Conservation (phyloP, 1,140 invertebrate species). For the Ostrea denselamellosa region DNA sequence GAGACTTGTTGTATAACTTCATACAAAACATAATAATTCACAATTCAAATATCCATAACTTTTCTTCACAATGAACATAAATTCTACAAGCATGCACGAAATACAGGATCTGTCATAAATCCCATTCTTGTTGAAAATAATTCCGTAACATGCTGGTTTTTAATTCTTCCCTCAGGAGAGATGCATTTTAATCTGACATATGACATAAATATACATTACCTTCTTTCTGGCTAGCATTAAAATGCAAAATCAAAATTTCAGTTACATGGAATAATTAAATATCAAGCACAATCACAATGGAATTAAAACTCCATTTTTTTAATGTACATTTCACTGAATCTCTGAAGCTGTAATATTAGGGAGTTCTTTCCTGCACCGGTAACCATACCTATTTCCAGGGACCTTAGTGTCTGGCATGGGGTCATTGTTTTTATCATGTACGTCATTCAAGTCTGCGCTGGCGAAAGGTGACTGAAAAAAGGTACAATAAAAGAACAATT, state of each 20-base stretch:
- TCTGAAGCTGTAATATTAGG: no score
- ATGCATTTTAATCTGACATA: background rate
- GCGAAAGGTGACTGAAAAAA: conserved; percentile 82
- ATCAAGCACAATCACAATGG: background rate
- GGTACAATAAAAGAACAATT: background rate
- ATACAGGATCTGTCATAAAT: no score
- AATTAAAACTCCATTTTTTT: no score
- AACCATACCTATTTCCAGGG: background rate
- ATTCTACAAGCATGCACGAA: background rate
- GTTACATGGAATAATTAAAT: background rate
- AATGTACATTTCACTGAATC: no score
- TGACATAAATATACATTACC: conserved; percentile 28
- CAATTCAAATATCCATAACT: no score
- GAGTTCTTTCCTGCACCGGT: background rate
- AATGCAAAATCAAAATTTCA: background rate
- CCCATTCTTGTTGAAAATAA: background rate
- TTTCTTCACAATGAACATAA: no score
- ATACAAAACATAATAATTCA: no score
- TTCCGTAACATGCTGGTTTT: background rate
- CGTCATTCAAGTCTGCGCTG: conserved; percentile 96
- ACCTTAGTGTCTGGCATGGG: conserved; percentile 88
- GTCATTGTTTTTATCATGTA: conserved; percentile 91
- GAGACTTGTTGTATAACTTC: no score
- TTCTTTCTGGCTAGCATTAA: background rate
- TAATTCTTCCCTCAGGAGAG: background rate